Conservation (phyloP, 2,888 invertebrate species). For the Osmoderma eremita region DNA sequence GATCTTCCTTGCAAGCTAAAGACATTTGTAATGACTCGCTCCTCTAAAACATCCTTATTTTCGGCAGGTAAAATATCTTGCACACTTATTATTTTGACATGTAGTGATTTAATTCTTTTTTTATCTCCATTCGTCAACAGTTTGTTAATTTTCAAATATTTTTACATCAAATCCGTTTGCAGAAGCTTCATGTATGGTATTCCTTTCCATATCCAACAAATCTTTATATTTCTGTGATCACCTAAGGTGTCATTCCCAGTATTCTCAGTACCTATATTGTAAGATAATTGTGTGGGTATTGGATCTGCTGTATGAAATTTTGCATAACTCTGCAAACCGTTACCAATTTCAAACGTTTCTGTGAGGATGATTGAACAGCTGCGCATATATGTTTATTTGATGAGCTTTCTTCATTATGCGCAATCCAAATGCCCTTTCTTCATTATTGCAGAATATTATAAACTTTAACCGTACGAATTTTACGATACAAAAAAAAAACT, state of each 20-base stretch:
- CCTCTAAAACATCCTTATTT: slow-evolving; percentile 52
- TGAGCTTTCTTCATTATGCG: slow-evolving; percentile 1
- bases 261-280: slow-evolving; percentile 62
- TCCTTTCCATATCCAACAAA: slow-evolving; percentile 56
- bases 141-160: slow-evolving; percentile 47
- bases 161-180: slow-evolving; percentile 52
- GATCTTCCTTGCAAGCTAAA: slow-evolving; percentile 79
- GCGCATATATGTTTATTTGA: slow-evolving; percentile 50
- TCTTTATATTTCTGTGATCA: slow-evolving; percentile 63
- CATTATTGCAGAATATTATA: too few relatives aligned
- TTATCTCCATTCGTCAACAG: slow-evolving; percentile 27
- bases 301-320: slow-evolving; percentile 62
- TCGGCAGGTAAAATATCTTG: slow-evolving; percentile 47
- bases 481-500: too few relatives aligned
- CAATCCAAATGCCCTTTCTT: too few relatives aligned
- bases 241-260: slow-evolving; percentile 60
- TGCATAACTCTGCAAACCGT: slow-evolving; percentile 62
- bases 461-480: too few relatives aligned
- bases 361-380: slow-evolving; percentile 55
- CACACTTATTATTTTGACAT: slow-evolving; percentile 54
- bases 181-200: slow-evolving; percentile 46
- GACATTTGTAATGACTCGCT: slow-evolving; percentile 72
- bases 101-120: slow-evolving; percentile 42
- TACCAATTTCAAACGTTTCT: slow-evolving; percentile 59
- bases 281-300: slow-evolving; percentile 60